Conservation (phyloP, 2,797 vertebrate genomes). For the Poecilia wingei region DNA sequence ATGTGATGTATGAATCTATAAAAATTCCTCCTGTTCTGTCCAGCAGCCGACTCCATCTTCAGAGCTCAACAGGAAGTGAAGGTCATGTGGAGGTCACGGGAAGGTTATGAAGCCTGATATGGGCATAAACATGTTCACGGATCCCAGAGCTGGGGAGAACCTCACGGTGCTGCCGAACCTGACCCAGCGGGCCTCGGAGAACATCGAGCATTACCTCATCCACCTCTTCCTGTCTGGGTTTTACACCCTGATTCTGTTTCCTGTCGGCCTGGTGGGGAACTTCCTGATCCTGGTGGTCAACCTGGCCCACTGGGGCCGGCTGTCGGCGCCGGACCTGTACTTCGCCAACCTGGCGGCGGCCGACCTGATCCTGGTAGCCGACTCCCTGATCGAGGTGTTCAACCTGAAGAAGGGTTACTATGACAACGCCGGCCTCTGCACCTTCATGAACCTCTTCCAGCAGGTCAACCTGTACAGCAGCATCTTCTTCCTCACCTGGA, state of each 20-base stretch:
- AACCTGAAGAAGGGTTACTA: constrained; percentile 91
- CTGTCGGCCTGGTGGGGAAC: constrained; percentile 90
- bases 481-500: constrained; percentile 94
- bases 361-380: constrained; percentile 88
- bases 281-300: constrained; percentile 90
- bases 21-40: background rate
- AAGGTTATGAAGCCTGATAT: constrained; percentile 43
- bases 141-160: constrained; percentile 63
- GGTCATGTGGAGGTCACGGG: constrained; percentile 15
- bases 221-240: constrained; percentile 87
- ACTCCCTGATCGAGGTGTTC: constrained; percentile 94
- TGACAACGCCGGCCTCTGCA: constrained; percentile 86
- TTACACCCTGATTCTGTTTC: constrained; percentile 89
- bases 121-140: constrained; percentile 62
- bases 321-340: constrained; percentile 89
- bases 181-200: constrained; percentile 55
- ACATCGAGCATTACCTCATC: constrained; percentile 77
- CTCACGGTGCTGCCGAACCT: constrained; percentile 62
- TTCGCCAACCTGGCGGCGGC: constrained; percentile 91
- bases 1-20: too few relatives aligned
- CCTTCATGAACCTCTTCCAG: constrained; percentile 93
- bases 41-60: constrained; percentile 4
- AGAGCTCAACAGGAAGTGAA: constrained; percentile 1
- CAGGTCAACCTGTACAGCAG: constrained; percentile 97
- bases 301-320: constrained; percentile 83